Conservation (phyloP, 2,888 invertebrate species). For the Rhamphomyia laevipes region DNA sequence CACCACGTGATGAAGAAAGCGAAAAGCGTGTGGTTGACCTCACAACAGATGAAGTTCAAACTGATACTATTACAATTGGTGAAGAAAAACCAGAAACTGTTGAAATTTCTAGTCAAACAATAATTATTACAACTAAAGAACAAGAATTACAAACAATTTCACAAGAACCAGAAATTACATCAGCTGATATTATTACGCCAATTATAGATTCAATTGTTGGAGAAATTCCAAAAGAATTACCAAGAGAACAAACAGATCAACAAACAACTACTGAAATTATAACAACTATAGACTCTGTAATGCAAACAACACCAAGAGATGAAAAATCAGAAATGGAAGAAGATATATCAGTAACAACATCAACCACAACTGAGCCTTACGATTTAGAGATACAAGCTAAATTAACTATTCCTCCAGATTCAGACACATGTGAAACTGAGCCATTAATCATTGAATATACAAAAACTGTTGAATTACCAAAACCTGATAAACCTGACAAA, state of each 20-base stretch:
- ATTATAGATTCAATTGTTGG: slow-evolving; percentile 31
- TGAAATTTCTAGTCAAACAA: slow-evolving; percentile 30
- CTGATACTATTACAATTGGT: slow-evolving; percentile 28
- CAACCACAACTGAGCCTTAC: slow-evolving; percentile 34
- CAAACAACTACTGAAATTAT: slow-evolving; percentile 21
- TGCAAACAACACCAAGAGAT: slow-evolving; percentile 28
- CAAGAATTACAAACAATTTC: slow-evolving; percentile 35
- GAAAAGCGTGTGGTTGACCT: slow-evolving; percentile 27
- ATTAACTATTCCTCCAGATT: slow-evolving; percentile 44
- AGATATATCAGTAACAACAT: slow-evolving; percentile 19
- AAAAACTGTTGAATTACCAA: slow-evolving; percentile 28
- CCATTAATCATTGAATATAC: slow-evolving; percentile 29
- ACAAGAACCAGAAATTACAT: slow-evolving; percentile 16
- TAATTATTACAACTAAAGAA: slow-evolving; percentile 24
- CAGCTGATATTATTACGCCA: slow-evolving; percentile 30
- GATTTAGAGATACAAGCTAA: slow-evolving; percentile 43
- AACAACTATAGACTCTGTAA: slow-evolving; percentile 21
- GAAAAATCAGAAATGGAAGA: slow-evolving; percentile 18
- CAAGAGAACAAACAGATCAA: slow-evolving; percentile 19
- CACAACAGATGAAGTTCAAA: slow-evolving; percentile 41
- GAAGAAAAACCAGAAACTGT: slow-evolving; percentile 23
- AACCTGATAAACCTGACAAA: slow-evolving; percentile 19
- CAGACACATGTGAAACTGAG: slow-evolving; percentile 32
- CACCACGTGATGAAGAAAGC: slow-evolving; percentile 22
- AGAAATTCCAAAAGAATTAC: slow-evolving; percentile 17